Conservation (phyloP, 1,140 invertebrate genomes). For the Bombus sibiricus region DNA sequence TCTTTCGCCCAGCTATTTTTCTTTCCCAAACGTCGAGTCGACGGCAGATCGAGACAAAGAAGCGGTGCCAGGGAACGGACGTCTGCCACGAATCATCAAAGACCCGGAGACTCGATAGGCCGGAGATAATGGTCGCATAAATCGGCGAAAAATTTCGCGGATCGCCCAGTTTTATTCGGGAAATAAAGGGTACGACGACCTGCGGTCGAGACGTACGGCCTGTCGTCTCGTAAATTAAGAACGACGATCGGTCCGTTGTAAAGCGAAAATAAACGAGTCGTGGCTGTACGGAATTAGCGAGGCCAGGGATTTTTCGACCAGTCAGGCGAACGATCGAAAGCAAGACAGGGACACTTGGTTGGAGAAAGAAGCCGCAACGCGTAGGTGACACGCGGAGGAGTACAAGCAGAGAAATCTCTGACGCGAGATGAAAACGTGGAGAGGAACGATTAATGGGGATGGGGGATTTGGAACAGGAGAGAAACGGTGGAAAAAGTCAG, state of each 20-base stretch:
- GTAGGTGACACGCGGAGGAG: not conserved
- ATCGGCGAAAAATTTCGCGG: not conserved
- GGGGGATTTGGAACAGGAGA: not conserved
- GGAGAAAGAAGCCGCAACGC: not conserved
- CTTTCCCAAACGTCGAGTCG: no score
- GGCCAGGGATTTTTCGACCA: not conserved
- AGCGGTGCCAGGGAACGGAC: no score
- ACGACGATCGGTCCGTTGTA: not conserved
- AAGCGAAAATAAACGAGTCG: conserved; percentile 33
- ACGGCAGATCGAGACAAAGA: not conserved
- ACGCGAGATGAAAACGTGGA: not conserved
- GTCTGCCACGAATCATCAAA: not conserved
- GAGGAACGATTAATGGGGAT: not conserved
- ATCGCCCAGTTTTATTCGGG: not conserved
- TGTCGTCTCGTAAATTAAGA: conserved; percentile 21
- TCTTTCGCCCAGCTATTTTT: no score
- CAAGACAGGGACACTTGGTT: not conserved
- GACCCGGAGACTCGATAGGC: not conserved
- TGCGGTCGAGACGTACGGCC: not conserved
- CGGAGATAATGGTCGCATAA: not conserved
- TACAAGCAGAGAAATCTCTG: not conserved
- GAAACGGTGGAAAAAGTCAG: not conserved
- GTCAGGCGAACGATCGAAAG: not conserved
- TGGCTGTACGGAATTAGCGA: not conserved
- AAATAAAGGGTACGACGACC: conserved; percentile 22